Base-by-base conservation (phyloP, 2,888 invertebrate genomes). In the Plebejus melissa region DNA sequence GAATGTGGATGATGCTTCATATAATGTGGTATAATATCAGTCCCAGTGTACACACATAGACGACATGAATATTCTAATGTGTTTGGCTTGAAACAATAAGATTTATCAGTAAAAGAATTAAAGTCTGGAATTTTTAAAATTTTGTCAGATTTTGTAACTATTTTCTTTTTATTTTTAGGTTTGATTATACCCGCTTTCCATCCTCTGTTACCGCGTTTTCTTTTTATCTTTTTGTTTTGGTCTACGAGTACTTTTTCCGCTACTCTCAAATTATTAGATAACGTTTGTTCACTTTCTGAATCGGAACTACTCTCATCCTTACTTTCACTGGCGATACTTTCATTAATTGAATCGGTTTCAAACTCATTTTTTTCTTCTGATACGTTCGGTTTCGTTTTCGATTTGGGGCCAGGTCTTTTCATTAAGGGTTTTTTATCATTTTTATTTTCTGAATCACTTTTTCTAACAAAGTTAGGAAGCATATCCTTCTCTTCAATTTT, bases 11-110 rank as follows among this genome's bases (percentile, higher is more conserved):
- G 97, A 60, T 87, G 83, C n/a, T 88, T 87, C 80, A 94, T 94
- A 81, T 96, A 96, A 89, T 97, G 96, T 60, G 93, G 90, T 0
- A 96, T 95, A 65, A 97, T 95, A 76, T 94, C 94, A 78, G 90
- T 91, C 0, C 96, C 95, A 28, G 81, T 86, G 80, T 94, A 96
- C 0, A 83, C 78, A 82, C 97, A 97, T 13, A 96, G 83, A 77
- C 95, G 94, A 82, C 96, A 97, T 13, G 89, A 85, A 79, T 94
- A 94, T 50, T 82, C 85, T 2, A 81, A 82, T 22, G 87, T 82
- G 69, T 86, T 86, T 79, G 88, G 87, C 69, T 82, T 80, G 80
- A 93, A 93, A 78, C 91, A 94, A 80, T 94, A 94, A 6, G 82
- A 82, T 80, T 86, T 90, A 79, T 94, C 93, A 11, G 87, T 90